Evolutionary conservation across 2,113 vertebrate genomes (phyloP), one percentile per base, ranked within the genome.

Genomic region (Bostrychus sinensis): DNA sequence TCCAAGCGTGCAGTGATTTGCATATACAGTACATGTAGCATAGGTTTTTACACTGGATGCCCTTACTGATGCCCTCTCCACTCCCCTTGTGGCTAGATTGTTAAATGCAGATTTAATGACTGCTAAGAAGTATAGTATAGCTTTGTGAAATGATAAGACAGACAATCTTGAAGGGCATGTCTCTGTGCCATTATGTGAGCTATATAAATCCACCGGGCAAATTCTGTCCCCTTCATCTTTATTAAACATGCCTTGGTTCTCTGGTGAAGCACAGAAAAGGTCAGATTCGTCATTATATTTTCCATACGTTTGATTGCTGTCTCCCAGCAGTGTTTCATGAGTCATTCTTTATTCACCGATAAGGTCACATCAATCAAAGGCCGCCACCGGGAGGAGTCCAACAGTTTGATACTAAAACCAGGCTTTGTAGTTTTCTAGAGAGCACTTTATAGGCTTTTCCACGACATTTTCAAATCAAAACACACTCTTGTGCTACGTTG

Each of bases 221-320:
- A 51, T 30, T 51, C 26, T n/a, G 14, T 51, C 48, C n/a, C 25
- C 48, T n/a, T 51, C 48, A 30, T 51, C 48, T 51, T 51, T 30
- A 51, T 51, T 51, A 28, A 51, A 51, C 48, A 51, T 28, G 48
- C 48, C 48, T 30, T 51, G 25, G 7, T 16, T 51, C 7, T 28
- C 14, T 11, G 25, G 7, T n/a, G 48, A 25, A 25, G 25, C 48
- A 28, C 14, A 9, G 16, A 51, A 51, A 51, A 51, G 48, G 48
- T 51, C 48, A 30, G 48, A 30, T 51, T 25, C 9, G 14, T 51
- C 48, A 17, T 30, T 28, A 28, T 51, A 51, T 30, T 51, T 51
- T 28, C 48, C 25, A 51, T 51, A 51, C 23, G 26, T 51, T 30
- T 51, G 48, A 51, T 51, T 28, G 25, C 48, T 17, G 48, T 28